Conservation (phyloP, 2,888 invertebrate genomes). For the Nomada lathburiana region DNA sequence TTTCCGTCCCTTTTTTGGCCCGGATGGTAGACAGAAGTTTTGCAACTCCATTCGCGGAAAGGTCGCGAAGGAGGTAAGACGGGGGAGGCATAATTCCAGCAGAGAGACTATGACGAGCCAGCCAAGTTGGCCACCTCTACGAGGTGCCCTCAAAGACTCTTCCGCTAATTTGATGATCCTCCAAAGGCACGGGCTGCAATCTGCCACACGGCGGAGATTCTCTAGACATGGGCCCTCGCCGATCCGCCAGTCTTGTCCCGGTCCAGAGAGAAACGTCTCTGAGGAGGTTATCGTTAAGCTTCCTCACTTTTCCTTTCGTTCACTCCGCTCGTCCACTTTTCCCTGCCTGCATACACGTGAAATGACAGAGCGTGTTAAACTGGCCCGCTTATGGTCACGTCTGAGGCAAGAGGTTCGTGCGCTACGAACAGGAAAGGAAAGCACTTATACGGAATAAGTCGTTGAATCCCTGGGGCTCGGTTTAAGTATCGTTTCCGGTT, state of each 20-base stretch:
- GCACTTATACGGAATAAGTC: constrained; percentile 34
- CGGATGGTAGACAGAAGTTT: constrained; percentile 71
- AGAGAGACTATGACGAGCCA: constrained; percentile 78
- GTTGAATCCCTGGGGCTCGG: constrained; percentile 25
- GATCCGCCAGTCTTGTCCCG: constrained; percentile 62
- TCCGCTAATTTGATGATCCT: constrained; percentile 84
- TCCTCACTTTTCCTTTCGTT: constrained; percentile 72
- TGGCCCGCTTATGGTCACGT: constrained; percentile 27
- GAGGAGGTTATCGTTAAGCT: constrained; percentile 73
- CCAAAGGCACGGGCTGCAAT: constrained; percentile 81
- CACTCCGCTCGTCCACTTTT: constrained; percentile 41
- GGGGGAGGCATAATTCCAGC: constrained; percentile 78
- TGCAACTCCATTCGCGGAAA: constrained; percentile 78
- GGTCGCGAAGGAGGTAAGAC: constrained; percentile 63
- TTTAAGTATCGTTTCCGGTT: background rate
- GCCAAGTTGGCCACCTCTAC: constrained; percentile 77
- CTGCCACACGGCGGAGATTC: constrained; percentile 79
- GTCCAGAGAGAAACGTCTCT: constrained; percentile 61
- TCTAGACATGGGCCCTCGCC: constrained; percentile 65
- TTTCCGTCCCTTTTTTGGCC: constrained; percentile 62
- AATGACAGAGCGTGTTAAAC: constrained; percentile 61
- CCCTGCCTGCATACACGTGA: constrained; percentile 41
- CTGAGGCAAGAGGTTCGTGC: constrained; percentile 25
- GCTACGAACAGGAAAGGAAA: constrained; percentile 16
- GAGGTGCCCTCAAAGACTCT: constrained; percentile 83